Conservation (phyloP, 1,140 invertebrate genomes). For the Myzus persicae region DNA sequence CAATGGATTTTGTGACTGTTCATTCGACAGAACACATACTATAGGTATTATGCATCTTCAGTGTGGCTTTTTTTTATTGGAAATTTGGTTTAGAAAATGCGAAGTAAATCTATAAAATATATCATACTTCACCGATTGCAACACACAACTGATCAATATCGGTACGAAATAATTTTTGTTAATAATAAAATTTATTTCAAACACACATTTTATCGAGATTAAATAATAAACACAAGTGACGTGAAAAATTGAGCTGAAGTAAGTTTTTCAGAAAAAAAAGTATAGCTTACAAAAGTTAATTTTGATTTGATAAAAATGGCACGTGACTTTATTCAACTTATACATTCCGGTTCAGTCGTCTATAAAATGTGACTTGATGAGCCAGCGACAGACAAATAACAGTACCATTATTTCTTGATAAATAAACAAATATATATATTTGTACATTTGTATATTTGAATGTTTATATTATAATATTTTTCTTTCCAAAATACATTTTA, state of each 20-base stretch:
- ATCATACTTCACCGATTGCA: not conserved
- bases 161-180: not conserved
- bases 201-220: not conserved
- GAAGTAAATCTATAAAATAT: not conserved
- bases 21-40: not conserved
- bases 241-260: not conserved
- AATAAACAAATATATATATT: not conserved
- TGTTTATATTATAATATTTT: not conserved
- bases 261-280: not conserved
- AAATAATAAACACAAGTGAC: not conserved
- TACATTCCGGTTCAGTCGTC: conserved; percentile 20
- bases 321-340: not conserved
- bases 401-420: not conserved
- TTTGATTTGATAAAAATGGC: not conserved
- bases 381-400: not conserved
- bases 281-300: conserved; percentile 6
- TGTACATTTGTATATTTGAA: too few relatives aligned
- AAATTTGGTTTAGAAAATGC: not conserved
- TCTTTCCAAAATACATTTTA: not conserved
- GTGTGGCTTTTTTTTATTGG: not conserved
- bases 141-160: not conserved
- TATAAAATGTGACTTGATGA: not conserved
- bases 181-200: not conserved
- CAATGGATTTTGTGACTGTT: not conserved
- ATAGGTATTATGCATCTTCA: not conserved